Evolutionary conservation across 37 sponge, comb jelly and placozoan genomes (phyloP).

Genomic region (Beroe ovata): DNA sequence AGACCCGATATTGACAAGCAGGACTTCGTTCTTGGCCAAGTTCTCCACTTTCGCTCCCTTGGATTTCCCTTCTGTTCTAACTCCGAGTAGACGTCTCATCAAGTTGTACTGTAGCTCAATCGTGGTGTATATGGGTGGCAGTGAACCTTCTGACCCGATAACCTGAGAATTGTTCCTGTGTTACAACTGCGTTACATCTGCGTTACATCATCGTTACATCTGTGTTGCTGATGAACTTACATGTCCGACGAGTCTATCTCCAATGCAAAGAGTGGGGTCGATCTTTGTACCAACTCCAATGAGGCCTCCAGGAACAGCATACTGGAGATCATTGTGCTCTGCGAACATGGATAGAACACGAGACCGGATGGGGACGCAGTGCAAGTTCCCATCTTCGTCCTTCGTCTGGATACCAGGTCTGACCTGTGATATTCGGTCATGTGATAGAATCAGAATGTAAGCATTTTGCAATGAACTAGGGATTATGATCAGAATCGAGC

Average conservation of each 20-base stretch:
- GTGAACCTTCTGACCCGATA: slow-evolving; percentile 84
- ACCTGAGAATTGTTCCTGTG: slow-evolving; percentile 71
- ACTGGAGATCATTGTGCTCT: slow-evolving; percentile 92
- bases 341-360: slow-evolving; percentile 84
- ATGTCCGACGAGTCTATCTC: slow-evolving; percentile 93
- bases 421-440: slow-evolving; percentile 69
- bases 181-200: neutral
- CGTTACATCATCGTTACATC: no score
- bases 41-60: slow-evolving; percentile 92
- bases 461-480: no score
- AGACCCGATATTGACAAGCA: slow-evolving; percentile 98
- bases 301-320: slow-evolving; percentile 94
- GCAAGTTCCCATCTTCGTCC: slow-evolving; percentile 81
- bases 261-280: slow-evolving; percentile 93
- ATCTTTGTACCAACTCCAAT: slow-evolving; percentile 98
- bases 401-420: slow-evolving; percentile 93
- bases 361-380: slow-evolving; percentile 84
- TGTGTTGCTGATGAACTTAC: no score
- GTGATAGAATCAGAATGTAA: no score
- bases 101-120: slow-evolving; percentile 93
- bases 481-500: no score
- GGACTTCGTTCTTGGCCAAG: slow-evolving; percentile 82
- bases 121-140: slow-evolving; percentile 90
- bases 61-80: slow-evolving; percentile 92
- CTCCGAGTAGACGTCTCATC: slow-evolving; percentile 85